phyloP scores from a whole-genome alignment of 2,797 vertebrate genomes.

The Bradypus variegatus region DNA sequence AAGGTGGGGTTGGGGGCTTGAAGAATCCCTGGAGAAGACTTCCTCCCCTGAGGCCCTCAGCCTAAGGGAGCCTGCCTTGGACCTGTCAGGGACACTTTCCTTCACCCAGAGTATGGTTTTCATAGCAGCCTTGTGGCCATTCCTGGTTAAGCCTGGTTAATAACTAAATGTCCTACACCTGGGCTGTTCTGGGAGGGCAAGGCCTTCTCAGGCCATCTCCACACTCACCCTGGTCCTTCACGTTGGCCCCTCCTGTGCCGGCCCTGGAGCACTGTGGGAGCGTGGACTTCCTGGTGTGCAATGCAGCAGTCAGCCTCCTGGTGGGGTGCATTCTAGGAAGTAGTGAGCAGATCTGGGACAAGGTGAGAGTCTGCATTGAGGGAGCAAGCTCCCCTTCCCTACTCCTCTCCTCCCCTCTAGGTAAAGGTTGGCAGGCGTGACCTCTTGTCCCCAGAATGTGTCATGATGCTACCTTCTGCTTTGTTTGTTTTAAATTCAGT shows the following conservation, averaged over 20 bases:
- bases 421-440: neutral
- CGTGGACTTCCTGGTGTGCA: slow-evolving; percentile 82
- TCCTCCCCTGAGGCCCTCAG: neutral
- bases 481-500: neutral
- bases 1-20: too few species aligned
- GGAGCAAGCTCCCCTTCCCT: neutral
- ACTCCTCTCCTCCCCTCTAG: neutral
- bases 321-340: slow-evolving; percentile 80
- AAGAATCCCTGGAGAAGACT: neutral
- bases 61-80: neutral
- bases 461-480: neutral
- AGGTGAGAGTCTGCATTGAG: slow-evolving; percentile 67
- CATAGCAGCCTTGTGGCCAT: neutral
- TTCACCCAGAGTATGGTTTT: neutral
- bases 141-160: neutral
- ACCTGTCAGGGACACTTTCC: neutral
- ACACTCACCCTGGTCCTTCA: neutral
- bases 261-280: slow-evolving; percentile 77
- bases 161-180: neutral
- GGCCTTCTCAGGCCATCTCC: neutral
- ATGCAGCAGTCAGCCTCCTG: slow-evolving; percentile 80
- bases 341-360: slow-evolving; percentile 81
- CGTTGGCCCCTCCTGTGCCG: slow-evolving; percentile 53
- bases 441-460: neutral
- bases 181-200: neutral